Evolutionary conservation across 2,888 invertebrate genomes (phyloP).

Genomic region (Lucinisca nassula): DNA sequence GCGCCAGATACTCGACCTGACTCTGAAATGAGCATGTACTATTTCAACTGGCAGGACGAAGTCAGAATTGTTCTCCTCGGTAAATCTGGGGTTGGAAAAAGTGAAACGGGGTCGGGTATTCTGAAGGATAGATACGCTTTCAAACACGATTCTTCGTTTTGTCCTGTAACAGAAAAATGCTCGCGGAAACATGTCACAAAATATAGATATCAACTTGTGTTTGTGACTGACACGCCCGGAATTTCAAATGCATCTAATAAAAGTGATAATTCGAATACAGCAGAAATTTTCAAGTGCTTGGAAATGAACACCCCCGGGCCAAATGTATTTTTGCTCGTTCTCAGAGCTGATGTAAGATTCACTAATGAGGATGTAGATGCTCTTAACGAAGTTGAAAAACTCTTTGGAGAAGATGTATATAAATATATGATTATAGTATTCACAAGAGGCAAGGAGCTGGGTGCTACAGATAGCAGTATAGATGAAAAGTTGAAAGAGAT

Average conservation of each 20-base stretch:
- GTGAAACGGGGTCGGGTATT: not conserved
- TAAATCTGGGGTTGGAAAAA: not conserved
- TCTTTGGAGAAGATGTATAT: not conserved
- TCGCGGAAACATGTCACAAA: not conserved
- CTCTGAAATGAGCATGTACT: too few species aligned
- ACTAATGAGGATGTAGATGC: not conserved
- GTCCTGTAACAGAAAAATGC: not conserved
- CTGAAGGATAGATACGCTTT: not conserved
- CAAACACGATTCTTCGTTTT: not conserved
- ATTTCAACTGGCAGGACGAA: not conserved
- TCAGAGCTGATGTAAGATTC: not conserved
- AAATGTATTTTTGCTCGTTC: not conserved
- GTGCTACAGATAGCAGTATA: not conserved
- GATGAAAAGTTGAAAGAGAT: not conserved
- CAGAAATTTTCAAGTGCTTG: not conserved
- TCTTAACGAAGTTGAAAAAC: not conserved
- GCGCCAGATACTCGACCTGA: too few species aligned
- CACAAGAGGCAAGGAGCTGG: not conserved
- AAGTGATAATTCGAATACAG: not conserved
- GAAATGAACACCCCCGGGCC: not conserved
- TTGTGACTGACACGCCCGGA: not conserved
- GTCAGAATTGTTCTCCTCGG: not conserved
- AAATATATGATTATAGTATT: conserved; percentile 2
- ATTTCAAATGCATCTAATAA: not conserved
- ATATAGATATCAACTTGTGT: not conserved